Base-by-base conservation (phyloP, 92 coral and sea anemone species). In the Palythoa grandiflora region DNA sequence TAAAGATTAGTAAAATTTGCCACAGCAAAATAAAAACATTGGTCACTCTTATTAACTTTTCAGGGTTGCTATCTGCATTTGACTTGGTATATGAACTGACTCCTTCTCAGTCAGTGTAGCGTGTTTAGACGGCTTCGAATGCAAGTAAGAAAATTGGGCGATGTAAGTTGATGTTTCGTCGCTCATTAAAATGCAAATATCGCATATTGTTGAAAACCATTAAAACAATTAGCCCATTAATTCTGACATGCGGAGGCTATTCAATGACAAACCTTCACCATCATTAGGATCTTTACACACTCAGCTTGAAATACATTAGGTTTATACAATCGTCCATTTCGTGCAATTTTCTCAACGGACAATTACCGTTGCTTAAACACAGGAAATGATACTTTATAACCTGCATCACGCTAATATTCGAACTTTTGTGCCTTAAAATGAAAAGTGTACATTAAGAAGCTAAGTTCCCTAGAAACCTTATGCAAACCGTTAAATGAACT, bases 221-320 rank as follows among this genome's bases (percentile, higher is more conserved):
- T 91, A 83, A 77, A 89, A 66, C 87, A 91, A 91, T 91, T 91
- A 91, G 91, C 84, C 91, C 93, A 91, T 91, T 91, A 84, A 88
- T 50, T 5, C 74, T 60, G 75, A 81, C 86, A 44, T 81, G 76
- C 86, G 74, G 86, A 38, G 63, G 38, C 86, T 11, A 81, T 81
- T 81, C 75, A 81, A 44, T 17, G 74, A 57, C 71, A 78, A 55
- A 53, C 19, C 74, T 12, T 68, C 48, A 68, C 11, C 86, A 66
- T 68, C 57, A 81, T 81, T 65, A 81, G 12, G 44, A 44, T 81
- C 86, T 81, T 68, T 51, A 66, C 86, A 65, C 86, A 81, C 73
- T 81, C 73, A 63, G 71, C 66, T 68, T 81, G 75, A 81, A 80
- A 81, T 48, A 65, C 60, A 81, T 55, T 11, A 17, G 28, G 66